These are phyloP conservation scores for Atlantisia rogersi DNA, from an alignment of 2,113 vertebrate genomes.

Conservation along the genomic window DNA sequence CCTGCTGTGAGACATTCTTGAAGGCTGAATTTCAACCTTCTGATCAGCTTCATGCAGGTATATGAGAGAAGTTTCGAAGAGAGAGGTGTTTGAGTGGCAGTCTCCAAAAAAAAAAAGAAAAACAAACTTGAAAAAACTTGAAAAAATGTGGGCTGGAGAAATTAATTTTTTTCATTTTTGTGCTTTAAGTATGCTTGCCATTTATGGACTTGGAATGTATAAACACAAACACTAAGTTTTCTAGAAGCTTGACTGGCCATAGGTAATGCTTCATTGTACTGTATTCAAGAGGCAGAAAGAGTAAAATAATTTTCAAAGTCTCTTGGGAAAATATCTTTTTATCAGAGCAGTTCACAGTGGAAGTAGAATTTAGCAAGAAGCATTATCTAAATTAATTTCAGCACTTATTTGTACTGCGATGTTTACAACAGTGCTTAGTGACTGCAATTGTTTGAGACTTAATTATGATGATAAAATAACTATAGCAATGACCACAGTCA, in stretches of 20 bases:
- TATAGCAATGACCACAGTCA: neutral
- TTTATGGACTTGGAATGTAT: neutral
- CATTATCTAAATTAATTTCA: slow-evolving; percentile 39
- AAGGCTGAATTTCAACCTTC: slow-evolving; percentile 19
- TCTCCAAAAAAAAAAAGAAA: neutral
- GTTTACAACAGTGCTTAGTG: slow-evolving; percentile 25
- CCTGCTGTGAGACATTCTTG: neutral
- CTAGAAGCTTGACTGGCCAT: neutral
- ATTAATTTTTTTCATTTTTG: neutral
- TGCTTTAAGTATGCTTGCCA: neutral
- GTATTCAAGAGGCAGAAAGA: neutral
- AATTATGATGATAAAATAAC: slow-evolving; percentile 55
- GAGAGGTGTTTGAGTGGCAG: neutral
- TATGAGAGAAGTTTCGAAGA: neutral
- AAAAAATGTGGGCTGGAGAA: neutral
- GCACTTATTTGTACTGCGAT: neutral
- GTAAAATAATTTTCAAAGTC: neutral
- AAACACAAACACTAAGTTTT: neutral
- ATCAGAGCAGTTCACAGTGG: neutral
- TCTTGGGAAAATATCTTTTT: neutral
- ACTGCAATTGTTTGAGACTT: slow-evolving; percentile 8
- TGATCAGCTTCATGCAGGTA: neutral
- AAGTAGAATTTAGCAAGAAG: neutral
- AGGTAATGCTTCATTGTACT: neutral
- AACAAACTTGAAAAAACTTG: neutral